Evolutionary conservation across 1,140 invertebrate genomes (phyloP).

Genomic region (Carcinoscorpius rotundicauda): DNA sequence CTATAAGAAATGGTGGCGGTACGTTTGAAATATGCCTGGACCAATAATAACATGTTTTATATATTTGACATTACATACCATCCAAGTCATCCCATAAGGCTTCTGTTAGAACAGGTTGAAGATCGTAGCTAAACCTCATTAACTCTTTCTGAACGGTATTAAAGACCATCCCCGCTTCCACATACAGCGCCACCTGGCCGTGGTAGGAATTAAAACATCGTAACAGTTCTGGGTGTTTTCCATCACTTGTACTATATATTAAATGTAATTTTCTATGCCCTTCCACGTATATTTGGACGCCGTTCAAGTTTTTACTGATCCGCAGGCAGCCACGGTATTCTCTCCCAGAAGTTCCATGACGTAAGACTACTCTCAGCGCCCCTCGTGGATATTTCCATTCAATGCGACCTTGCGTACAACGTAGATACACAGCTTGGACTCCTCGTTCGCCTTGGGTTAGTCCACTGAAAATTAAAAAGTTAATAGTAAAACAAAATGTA

Average conservation of each 20-base stretch:
- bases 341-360: constrained; percentile 32
- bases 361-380: constrained; percentile 52
- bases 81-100: constrained; percentile 42
- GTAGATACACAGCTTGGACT: constrained; percentile 60
- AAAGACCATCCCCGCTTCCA: constrained; percentile 43
- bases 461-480: neutral
- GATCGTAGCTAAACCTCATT: constrained; percentile 52
- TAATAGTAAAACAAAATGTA: too few species aligned
- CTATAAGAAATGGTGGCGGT: too few species aligned
- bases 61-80: constrained; percentile 28
- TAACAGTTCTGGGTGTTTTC: constrained; percentile 34
- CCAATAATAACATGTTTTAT: too few species aligned
- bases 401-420: constrained; percentile 54
- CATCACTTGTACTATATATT: constrained; percentile 48
- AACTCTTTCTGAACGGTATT: constrained; percentile 37
- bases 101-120: constrained; percentile 41
- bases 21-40: too few species aligned
- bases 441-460: constrained; percentile 33
- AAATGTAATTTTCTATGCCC: constrained; percentile 46
- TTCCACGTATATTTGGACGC: constrained; percentile 56
- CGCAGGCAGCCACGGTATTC: constrained; percentile 57
- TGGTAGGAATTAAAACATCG: constrained; percentile 51
- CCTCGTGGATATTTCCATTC: constrained; percentile 61
- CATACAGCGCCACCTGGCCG: constrained; percentile 54
- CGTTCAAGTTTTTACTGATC: constrained; percentile 30